phyloP scores from a whole-genome alignment of 2,113 vertebrate species.

The Mormyrus iriodes region DNA sequence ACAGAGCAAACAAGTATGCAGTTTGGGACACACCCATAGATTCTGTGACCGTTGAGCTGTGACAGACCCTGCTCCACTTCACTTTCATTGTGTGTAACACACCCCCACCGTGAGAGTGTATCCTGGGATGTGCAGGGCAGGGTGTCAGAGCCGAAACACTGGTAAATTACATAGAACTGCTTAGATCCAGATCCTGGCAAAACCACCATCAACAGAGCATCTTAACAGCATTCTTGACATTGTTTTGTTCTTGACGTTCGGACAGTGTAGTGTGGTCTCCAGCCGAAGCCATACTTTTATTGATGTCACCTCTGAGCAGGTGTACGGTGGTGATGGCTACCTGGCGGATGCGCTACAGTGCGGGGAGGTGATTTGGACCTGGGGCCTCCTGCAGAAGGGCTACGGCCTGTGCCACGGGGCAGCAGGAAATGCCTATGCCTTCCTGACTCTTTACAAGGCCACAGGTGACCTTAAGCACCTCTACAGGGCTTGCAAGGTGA shows the following conservation, averaged over 20 bases:
- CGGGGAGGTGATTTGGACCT: slow-evolving; percentile 82
- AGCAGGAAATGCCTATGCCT: slow-evolving; percentile 86
- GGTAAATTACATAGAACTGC: neutral
- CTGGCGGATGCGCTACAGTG: slow-evolving; percentile 74
- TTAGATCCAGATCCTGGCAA: neutral
- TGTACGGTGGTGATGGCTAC: slow-evolving; percentile 75
- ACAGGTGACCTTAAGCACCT: slow-evolving; percentile 79
- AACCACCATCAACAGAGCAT: neutral
- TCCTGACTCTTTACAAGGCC: slow-evolving; percentile 78
- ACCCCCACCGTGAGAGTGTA: too few relatives aligned
- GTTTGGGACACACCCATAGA: too few relatives aligned
- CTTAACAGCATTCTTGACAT: neutral
- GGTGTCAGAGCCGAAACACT: neutral
- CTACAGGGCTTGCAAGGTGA: slow-evolving; percentile 90
- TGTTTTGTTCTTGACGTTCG: neutral
- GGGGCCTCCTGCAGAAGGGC: slow-evolving; percentile 85
- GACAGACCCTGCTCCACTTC: too few relatives aligned
- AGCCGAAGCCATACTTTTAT: neutral
- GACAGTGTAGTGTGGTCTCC: too few relatives aligned
- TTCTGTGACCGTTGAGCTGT: too few relatives aligned
- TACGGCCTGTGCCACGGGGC: slow-evolving; percentile 89
- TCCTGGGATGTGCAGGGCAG: neutral
- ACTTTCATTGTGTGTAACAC: too few relatives aligned
- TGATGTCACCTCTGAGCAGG: slow-evolving; percentile 48
- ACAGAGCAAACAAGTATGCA: too few relatives aligned